Percentiles rank a stretch among this genome's conserved stretches.
phyloP scores from a whole-genome alignment of 2,113 vertebrate species.

The Eurypyga helias region DNA sequence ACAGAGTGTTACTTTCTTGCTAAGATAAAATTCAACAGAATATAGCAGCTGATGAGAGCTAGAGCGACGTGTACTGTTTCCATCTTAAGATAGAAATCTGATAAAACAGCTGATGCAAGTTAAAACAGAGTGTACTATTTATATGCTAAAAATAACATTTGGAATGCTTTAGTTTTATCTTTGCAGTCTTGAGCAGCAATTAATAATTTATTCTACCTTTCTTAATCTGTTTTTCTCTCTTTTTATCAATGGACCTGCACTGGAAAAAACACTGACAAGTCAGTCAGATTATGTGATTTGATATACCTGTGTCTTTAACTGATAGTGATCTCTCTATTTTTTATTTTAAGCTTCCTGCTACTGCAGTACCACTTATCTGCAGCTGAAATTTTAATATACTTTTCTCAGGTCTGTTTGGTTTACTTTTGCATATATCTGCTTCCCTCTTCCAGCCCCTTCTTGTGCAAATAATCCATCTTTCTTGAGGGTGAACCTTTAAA shows the following conservation, averaged over 20 bases:
- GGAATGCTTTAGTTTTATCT: slow-evolving; percentile 58
- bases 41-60: slow-evolving; percentile 22
- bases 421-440: not conserved
- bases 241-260: slow-evolving; percentile 26
- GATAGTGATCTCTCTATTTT: not conserved
- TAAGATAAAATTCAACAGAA: slow-evolving; percentile 30
- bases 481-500: not conserved
- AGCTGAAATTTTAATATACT: not conserved
- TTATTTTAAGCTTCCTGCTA: not conserved
- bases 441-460: not conserved
- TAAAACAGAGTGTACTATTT: slow-evolving; percentile 61
- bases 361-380: not conserved
- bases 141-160: slow-evolving; percentile 58
- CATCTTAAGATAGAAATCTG: slow-evolving; percentile 65
- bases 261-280: not conserved
- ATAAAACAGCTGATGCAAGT: slow-evolving; percentile 67
- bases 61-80: slow-evolving; percentile 29
- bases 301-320: not conserved
- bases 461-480: not conserved
- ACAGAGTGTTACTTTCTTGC: not conserved
- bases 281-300: not conserved
- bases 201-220: slow-evolving; percentile 48
- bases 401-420: not conserved
- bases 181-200: slow-evolving; percentile 47
- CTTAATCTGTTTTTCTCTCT: slow-evolving; percentile 38